These are phyloP conservation scores for Cricetomys ansorgei DNA, from an alignment of 2,113 vertebrate genomes.

Conservation along the genomic window DNA sequence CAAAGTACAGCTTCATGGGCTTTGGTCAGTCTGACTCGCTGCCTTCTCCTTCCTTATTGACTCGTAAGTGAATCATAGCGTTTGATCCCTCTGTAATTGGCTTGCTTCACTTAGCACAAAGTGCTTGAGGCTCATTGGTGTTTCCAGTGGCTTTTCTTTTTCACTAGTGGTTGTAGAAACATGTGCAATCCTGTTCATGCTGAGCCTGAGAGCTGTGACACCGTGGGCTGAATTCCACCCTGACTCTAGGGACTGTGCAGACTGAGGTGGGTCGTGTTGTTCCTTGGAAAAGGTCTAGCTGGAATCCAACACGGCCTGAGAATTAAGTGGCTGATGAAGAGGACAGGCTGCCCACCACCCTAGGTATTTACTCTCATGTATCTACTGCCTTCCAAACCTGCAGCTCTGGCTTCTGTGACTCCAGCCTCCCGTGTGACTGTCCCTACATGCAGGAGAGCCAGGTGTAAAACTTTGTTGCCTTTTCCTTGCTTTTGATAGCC, in stretches of 20 bases:
- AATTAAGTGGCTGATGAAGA: background rate
- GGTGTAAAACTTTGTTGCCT: background rate
- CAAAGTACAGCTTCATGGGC: background rate
- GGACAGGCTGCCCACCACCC: background rate
- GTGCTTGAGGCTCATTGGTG: background rate
- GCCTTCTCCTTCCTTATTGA: background rate
- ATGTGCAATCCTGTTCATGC: background rate
- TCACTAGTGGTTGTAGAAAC: background rate
- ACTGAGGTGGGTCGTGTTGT: background rate
- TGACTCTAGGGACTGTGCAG: too few species aligned
- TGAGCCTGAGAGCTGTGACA: background rate
- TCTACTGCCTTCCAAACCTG: background rate
- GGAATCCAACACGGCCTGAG: background rate
- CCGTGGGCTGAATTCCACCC: background rate
- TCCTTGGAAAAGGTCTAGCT: background rate
- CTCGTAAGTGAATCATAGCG: background rate
- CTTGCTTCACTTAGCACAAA: background rate
- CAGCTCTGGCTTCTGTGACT: background rate
- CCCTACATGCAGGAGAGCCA: background rate
- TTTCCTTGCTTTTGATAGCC: background rate
- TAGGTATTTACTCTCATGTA: background rate
- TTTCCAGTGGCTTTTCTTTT: background rate
- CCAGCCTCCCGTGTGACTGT: background rate
- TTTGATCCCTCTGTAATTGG: constrained; percentile 1
- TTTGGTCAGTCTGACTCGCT: background rate